These are phyloP conservation scores for Cotesia glomerata DNA, from an alignment of 1,140 invertebrate genomes.

Conservation along the genomic window DNA sequence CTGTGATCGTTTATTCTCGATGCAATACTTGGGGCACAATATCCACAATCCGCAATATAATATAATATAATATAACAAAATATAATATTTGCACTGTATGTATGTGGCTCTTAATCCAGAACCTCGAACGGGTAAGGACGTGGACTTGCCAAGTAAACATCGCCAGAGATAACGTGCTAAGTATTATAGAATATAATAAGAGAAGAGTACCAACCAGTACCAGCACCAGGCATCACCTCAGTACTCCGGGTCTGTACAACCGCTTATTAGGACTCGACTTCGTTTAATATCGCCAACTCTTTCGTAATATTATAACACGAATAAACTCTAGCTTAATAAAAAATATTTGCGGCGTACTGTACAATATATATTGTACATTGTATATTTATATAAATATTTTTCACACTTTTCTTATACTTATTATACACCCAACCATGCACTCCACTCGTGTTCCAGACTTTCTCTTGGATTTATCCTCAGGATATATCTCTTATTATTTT, in stretches of 20 bases:
- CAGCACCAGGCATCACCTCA: too few species aligned
- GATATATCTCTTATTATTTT: background rate
- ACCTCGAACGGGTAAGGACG: slow-evolving; percentile 8
- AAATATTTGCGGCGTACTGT: background rate
- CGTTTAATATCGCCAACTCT: slow-evolving; percentile 22
- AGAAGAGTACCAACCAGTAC: too few species aligned
- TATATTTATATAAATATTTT: background rate
- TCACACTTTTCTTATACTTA: slow-evolving; percentile 7
- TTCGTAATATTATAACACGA: slow-evolving; percentile 20
- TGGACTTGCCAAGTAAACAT: slow-evolving; percentile 33
- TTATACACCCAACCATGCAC: background rate
- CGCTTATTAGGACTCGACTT: slow-evolving; percentile 23
- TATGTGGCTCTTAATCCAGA: background rate
- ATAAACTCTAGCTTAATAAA: background rate
- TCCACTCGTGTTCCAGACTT: background rate
- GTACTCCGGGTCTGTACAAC: slow-evolving; percentile 14
- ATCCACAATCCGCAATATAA: background rate
- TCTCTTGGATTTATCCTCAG: slow-evolving; percentile 3
- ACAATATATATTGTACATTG: too few species aligned
- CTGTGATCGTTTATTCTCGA: background rate
- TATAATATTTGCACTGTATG: background rate
- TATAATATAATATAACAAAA: too few species aligned
- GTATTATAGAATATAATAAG: too few species aligned
- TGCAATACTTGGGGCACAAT: background rate
- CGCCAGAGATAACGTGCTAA: too few species aligned